Conservation (phyloP, 1,140 invertebrate genomes). For the Rhagoletis pomonella region DNA sequence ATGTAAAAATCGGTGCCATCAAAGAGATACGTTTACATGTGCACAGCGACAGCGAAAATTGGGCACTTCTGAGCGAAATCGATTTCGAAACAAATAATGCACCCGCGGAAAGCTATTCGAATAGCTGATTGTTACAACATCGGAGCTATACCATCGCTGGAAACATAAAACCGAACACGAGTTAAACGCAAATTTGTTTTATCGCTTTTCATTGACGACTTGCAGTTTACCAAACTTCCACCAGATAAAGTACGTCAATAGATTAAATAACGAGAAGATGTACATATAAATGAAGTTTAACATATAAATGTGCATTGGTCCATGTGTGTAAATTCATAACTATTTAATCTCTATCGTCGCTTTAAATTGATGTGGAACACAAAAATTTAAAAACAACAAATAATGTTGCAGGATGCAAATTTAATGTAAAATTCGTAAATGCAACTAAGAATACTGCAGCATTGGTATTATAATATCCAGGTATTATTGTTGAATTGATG, state of each 20-base stretch:
- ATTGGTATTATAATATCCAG: not conserved
- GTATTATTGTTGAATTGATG: not conserved
- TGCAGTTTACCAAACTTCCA: slow-evolving; percentile 14
- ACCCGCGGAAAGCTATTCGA: slow-evolving; percentile 60
- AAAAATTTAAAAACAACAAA: not conserved
- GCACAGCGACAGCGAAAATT: slow-evolving; percentile 88
- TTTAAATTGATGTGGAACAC: no score
- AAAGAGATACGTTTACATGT: slow-evolving; percentile 84
- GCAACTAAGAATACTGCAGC: not conserved
- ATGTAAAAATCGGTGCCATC: slow-evolving; percentile 81
- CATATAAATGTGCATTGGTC: not conserved
- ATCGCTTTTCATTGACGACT: not conserved
- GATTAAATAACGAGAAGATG: not conserved
- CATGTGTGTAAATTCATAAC: not conserved
- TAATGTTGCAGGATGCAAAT: not conserved
- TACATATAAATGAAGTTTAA: not conserved
- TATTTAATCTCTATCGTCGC: not conserved
- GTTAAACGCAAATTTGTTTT: not conserved
- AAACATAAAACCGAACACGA: slow-evolving; percentile 39
- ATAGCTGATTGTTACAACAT: slow-evolving; percentile 70
- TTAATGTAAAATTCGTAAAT: not conserved
- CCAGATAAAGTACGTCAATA: not conserved
- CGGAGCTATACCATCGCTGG: slow-evolving; percentile 15
- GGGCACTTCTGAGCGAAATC: slow-evolving; percentile 91
- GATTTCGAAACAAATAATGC: slow-evolving; percentile 76